A percentile compares a stretch with the other conserved stretches of the same genome.
phyloP scores from a whole-genome alignment of 2,113 vertebrate genomes.

The Phaethornis superciliosus region DNA sequence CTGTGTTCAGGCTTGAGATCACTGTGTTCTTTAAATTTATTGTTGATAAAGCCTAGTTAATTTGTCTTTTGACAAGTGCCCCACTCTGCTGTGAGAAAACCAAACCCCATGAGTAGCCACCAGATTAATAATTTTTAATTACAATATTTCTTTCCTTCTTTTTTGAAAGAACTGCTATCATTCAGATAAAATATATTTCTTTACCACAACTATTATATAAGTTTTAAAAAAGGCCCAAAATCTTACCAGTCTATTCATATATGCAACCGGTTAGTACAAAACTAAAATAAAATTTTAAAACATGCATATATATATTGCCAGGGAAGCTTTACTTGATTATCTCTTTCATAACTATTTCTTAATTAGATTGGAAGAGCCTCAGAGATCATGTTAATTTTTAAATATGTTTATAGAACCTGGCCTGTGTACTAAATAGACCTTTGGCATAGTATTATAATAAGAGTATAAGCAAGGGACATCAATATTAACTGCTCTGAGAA shows the following conservation, averaged over 20 bases:
- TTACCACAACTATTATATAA: neutral
- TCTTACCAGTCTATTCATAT: neutral
- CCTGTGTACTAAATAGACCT: neutral
- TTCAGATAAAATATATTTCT: neutral
- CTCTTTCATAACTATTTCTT: neutral
- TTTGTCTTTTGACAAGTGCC: neutral
- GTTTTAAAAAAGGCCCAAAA: neutral
- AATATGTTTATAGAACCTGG: neutral
- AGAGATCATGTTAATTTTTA: neutral
- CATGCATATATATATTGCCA: neutral
- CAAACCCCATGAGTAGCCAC: neutral
- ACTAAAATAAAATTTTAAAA: neutral
- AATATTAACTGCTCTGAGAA: neutral
- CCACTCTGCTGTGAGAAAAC: neutral
- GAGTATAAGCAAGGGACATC: neutral
- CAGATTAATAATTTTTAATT: neutral
- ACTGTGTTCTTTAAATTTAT: neutral
- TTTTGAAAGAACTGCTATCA: neutral
- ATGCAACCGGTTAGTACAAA: neutral
- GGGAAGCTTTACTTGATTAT: neutral
- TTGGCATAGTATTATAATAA: neutral
- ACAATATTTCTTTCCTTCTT: neutral
- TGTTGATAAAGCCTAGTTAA: neutral
- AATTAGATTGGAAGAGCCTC: neutral
- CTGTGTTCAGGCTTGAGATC: neutral